These are phyloP conservation scores for Cremastinae sp. DNA, from an alignment of 2,888 invertebrate species.

Conservation along the genomic window DNA sequence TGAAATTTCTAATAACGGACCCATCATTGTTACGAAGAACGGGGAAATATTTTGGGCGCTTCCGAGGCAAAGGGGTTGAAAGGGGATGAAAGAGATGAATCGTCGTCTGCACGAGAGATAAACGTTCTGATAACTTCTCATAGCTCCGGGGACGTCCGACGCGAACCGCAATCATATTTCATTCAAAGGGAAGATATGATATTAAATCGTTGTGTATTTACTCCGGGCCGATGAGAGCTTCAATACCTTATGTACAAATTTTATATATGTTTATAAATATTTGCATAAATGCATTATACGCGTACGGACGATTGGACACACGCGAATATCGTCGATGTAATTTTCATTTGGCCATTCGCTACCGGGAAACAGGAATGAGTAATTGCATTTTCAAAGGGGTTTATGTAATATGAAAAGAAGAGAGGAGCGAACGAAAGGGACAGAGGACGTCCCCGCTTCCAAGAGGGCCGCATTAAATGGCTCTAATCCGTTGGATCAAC, in stretches of 20 bases:
- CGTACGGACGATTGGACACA: not conserved
- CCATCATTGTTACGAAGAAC: conserved; percentile 76
- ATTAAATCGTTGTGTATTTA: not conserved
- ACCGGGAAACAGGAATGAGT: conserved; percentile 11
- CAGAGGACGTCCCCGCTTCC: not conserved
- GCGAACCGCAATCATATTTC: not conserved
- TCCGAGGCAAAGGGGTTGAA: not conserved
- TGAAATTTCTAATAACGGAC: conserved; percentile 78
- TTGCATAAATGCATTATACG: not conserved
- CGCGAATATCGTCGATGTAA: not conserved
- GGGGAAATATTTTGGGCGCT: conserved; percentile 10
- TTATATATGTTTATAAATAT: conserved; percentile 7
- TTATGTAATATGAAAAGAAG: conserved; percentile 19
- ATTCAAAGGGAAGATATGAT: conserved; percentile 1
- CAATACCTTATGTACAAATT: not conserved
- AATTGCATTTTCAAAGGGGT: conserved; percentile 21
- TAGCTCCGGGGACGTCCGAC: not conserved
- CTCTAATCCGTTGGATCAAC: conserved; percentile 19
- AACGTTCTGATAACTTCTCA: conserved; percentile 1
- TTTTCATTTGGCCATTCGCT: not conserved
- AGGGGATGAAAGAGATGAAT: not conserved
- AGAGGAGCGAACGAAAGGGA: not conserved
- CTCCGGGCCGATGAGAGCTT: not conserved
- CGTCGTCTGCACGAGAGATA: conserved; percentile 3
- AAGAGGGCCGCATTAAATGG: conserved; percentile 24